Conservation (phyloP, 2,113 vertebrate genomes). For the Hepsetus odoe region DNA sequence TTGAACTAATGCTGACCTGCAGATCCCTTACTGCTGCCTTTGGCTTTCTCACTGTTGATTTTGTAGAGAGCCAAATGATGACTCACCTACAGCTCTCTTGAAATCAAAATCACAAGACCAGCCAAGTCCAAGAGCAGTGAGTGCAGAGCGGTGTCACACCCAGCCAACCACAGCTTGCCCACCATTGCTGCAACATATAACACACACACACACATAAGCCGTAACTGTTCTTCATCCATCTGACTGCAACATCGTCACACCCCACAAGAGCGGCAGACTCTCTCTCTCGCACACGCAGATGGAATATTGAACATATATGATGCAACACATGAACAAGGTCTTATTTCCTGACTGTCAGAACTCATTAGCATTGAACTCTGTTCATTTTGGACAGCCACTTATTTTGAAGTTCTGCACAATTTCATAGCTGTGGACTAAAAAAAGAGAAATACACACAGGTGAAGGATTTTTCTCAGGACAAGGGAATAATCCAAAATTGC, state of each 20-base stretch:
- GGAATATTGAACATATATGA: background rate
- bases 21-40: background rate
- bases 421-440: too few species aligned
- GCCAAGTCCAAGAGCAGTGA: background rate
- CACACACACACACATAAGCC: background rate
- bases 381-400: background rate
- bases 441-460: too few species aligned
- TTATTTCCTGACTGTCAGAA: background rate
- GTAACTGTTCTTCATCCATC: background rate
- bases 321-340: background rate
- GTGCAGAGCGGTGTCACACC: constrained; percentile 1
- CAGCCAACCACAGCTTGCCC: background rate
- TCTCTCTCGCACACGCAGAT: background rate
- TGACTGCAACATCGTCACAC: background rate
- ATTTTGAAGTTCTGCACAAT: background rate
- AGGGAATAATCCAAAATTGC: background rate
- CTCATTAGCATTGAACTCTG: background rate
- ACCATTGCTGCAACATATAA: background rate
- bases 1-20: background rate
- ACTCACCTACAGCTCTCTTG: background rate
- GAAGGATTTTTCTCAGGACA: background rate
- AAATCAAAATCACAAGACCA: constrained; percentile 16
- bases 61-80: background rate
- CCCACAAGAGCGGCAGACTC: background rate
- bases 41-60: constrained; percentile 12